Conservation (phyloP, 1,140 invertebrate genomes). For the Drosophila funebris region DNA sequence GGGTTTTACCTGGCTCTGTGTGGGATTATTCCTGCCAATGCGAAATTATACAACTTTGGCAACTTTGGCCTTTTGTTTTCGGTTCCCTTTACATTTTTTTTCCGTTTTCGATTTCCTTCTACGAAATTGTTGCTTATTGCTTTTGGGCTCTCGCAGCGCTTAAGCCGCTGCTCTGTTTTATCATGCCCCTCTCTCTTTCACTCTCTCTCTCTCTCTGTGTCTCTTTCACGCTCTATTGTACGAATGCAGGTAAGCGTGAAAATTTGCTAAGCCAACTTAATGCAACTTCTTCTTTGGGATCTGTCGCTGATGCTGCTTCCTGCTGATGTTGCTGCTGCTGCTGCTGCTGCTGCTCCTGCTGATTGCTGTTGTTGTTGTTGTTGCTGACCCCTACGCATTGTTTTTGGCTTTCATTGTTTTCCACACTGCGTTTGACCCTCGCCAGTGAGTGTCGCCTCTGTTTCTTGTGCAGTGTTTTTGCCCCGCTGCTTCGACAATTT, state of each 20-base stretch:
- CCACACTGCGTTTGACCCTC: slow-evolving; percentile 26
- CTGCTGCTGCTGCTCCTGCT: neutral
- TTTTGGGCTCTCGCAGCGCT: slow-evolving; percentile 50
- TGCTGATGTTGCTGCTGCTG: slow-evolving; percentile 9
- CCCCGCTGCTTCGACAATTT: slow-evolving; percentile 43
- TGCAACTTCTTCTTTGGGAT: slow-evolving; percentile 63
- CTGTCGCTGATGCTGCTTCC: slow-evolving; percentile 16
- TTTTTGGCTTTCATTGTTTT: slow-evolving; percentile 29
- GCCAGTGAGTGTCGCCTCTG: neutral
- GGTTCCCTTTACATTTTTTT: slow-evolving; percentile 14
- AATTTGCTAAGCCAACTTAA: slow-evolving; percentile 79
- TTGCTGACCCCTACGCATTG: slow-evolving; percentile 60
- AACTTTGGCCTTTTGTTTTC: slow-evolving; percentile 50
- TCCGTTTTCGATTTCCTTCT: slow-evolving; percentile 55
- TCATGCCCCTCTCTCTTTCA: neutral
- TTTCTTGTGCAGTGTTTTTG: neutral
- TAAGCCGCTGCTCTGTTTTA: slow-evolving; percentile 18
- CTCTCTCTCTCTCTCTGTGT: neutral
- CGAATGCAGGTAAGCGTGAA: slow-evolving; percentile 70
- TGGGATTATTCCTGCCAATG: slow-evolving; percentile 80
- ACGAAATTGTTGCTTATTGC: slow-evolving; percentile 72
- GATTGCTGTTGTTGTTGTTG: slow-evolving; percentile 11
- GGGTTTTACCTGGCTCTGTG: slow-evolving; percentile 63
- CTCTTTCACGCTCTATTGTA: slow-evolving; percentile 33
- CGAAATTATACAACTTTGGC: slow-evolving; percentile 78